Conservation (phyloP, 2,797 vertebrate genomes). For the Lateolabrax maculatus region DNA sequence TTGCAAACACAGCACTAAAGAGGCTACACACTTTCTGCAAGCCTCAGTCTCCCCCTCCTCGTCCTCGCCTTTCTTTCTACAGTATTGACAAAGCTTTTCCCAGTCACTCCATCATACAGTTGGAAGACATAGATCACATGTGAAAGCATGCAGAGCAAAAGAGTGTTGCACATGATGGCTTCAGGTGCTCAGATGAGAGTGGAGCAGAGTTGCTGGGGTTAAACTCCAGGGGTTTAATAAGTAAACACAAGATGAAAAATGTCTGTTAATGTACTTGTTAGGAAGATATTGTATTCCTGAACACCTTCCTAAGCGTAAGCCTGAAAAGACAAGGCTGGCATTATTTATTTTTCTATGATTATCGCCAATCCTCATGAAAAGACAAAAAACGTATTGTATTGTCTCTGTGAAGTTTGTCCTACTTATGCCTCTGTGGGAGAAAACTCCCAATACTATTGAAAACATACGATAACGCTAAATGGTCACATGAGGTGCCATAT, state of each 20-base stretch:
- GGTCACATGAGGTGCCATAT: background rate
- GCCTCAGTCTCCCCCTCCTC: constrained; percentile 18
- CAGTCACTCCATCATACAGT: constrained; percentile 50
- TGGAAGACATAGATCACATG: constrained; percentile 56
- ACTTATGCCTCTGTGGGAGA: background rate
- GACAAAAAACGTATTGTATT: background rate
- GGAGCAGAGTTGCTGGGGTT: background rate
- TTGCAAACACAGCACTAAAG: constrained; percentile 51
- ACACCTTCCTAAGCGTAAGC: background rate
- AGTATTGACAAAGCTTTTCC: constrained; percentile 53
- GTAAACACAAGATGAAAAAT: background rate
- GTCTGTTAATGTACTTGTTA: background rate
- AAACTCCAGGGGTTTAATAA: constrained; percentile 3
- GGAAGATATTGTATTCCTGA: background rate
- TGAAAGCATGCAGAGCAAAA: constrained; percentile 24
- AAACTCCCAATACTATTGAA: background rate
- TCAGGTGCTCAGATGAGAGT: constrained; percentile 2
- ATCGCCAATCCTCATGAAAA: background rate
- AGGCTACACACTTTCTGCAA: constrained; percentile 29
- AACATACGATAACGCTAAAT: background rate
- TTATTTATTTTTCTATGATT: background rate
- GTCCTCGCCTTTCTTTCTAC: constrained; percentile 15
- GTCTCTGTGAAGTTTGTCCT: background rate
- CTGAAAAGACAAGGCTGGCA: background rate
- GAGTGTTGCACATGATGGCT: constrained; percentile 9